These are phyloP conservation scores for Wasmannia auropunctata DNA, from an alignment of 1,140 invertebrate species.

Conservation along the genomic window DNA sequence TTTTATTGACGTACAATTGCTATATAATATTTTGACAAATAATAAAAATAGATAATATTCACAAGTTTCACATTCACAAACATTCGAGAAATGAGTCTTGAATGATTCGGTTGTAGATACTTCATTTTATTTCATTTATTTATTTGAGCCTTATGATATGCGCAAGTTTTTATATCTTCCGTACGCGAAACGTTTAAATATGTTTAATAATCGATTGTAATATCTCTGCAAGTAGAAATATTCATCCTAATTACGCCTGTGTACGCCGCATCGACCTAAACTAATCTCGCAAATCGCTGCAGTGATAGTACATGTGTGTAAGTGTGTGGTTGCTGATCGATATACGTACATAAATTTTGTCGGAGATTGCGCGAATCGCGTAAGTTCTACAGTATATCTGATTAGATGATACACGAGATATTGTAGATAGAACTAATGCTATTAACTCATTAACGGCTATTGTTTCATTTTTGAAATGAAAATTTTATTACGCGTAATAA, in stretches of 20 bases:
- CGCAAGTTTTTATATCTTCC: neutral
- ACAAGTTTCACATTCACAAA: too few relatives aligned
- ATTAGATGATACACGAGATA: slow-evolving; percentile 13
- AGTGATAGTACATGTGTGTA: neutral
- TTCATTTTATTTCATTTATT: neutral
- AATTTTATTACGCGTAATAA: neutral
- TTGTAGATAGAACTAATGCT: neutral
- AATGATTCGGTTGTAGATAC: neutral
- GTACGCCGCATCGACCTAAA: slow-evolving; percentile 32
- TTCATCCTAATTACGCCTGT: slow-evolving; percentile 26
- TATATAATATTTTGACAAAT: neutral
- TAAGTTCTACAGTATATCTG: neutral
- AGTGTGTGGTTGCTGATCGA: slow-evolving; percentile 17
- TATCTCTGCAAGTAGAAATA: slow-evolving; percentile 16
- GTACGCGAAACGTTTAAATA: neutral
- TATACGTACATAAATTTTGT: slow-evolving; percentile 45
- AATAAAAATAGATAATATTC: neutral
- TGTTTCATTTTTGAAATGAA: neutral
- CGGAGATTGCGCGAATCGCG: slow-evolving; percentile 24
- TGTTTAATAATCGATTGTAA: slow-evolving; percentile 2
- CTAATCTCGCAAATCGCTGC: slow-evolving; percentile 45
- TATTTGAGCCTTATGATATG: neutral
- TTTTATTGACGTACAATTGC: neutral
- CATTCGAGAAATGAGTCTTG: neutral
- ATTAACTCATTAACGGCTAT: neutral